Conservation (phyloP, 2,888 invertebrate species). For the Tetrapedia diversipes region DNA sequence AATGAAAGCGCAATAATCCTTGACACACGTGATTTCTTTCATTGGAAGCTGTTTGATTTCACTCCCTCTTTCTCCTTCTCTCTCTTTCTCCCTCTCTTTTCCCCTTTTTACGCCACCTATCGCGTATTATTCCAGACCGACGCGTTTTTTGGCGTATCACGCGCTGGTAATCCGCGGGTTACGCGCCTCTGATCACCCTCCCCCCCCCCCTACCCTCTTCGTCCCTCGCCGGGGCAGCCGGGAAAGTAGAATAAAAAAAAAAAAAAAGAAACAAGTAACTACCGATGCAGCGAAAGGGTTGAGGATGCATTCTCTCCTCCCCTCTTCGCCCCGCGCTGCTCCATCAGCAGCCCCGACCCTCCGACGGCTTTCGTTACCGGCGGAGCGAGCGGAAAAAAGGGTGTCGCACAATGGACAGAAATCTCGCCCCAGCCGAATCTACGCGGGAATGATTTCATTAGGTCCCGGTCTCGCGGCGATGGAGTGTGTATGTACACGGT, state of each 20-base stretch:
- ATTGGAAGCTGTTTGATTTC: slow-evolving; percentile 37
- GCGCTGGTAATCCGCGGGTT: slow-evolving; percentile 70
- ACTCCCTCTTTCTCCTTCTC: slow-evolving; percentile 10
- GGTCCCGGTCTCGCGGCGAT: slow-evolving; percentile 65
- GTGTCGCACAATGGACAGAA: slow-evolving; percentile 67
- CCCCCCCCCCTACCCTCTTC: too few species aligned
- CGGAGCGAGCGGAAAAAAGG: slow-evolving; percentile 59
- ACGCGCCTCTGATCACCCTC: slow-evolving; percentile 49
- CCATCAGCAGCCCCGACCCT: slow-evolving; percentile 73
- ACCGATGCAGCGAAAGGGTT: slow-evolving; percentile 55
- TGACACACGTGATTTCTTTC: slow-evolving; percentile 41
- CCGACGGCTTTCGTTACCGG: slow-evolving; percentile 52
- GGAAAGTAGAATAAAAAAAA: slow-evolving; percentile 6
- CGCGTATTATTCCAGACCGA: slow-evolving; percentile 24
- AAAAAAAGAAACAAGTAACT: slow-evolving; percentile 22
- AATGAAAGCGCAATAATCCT: slow-evolving; percentile 29
- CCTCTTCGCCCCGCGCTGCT: slow-evolving; percentile 64
- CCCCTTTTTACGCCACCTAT: slow-evolving; percentile 1
- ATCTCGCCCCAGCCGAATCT: slow-evolving; percentile 72
- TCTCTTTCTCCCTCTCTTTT: slow-evolving; percentile 6
- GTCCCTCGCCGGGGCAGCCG: too few species aligned
- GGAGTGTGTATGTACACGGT: slow-evolving; percentile 41
- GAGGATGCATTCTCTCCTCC: slow-evolving; percentile 25
- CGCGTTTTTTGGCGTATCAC: slow-evolving; percentile 40
- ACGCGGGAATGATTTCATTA: slow-evolving; percentile 79